phyloP scores from a whole-genome alignment of 2,113 vertebrate genomes.

The Mohoua ochrocephala region DNA sequence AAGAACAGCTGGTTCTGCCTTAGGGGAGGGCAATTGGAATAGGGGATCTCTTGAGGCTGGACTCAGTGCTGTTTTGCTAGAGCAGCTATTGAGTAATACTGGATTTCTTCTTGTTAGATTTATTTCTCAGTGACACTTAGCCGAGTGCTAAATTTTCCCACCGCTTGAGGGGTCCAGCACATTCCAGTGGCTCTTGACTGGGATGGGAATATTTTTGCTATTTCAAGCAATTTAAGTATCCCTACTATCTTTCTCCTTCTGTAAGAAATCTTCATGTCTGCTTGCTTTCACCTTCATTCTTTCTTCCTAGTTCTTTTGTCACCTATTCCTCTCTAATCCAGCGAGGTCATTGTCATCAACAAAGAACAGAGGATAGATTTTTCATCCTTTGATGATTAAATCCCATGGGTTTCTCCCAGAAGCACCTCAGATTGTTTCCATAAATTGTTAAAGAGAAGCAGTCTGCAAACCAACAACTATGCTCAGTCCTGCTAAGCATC shows the following conservation, averaged over 20 bases:
- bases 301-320: background rate
- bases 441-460: background rate
- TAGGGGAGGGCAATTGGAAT: background rate
- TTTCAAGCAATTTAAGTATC: background rate
- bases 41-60: background rate
- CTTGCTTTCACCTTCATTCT: background rate
- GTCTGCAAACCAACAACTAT: background rate
- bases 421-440: background rate
- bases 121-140: background rate
- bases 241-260: background rate
- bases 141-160: background rate
- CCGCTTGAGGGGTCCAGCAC: background rate
- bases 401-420: background rate
- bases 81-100: slow-evolving; percentile 5
- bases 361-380: background rate
- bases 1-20: background rate
- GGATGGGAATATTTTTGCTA: background rate
- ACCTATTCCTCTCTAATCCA: background rate
- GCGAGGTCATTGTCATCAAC: background rate
- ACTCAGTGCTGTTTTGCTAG: background rate
- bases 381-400: background rate
- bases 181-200: background rate
- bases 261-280: background rate
- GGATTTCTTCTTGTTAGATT: background rate
- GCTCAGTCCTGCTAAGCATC: background rate